phyloP scores from a whole-genome alignment of 2,797 vertebrate species.

The Choloepus didactylus region DNA sequence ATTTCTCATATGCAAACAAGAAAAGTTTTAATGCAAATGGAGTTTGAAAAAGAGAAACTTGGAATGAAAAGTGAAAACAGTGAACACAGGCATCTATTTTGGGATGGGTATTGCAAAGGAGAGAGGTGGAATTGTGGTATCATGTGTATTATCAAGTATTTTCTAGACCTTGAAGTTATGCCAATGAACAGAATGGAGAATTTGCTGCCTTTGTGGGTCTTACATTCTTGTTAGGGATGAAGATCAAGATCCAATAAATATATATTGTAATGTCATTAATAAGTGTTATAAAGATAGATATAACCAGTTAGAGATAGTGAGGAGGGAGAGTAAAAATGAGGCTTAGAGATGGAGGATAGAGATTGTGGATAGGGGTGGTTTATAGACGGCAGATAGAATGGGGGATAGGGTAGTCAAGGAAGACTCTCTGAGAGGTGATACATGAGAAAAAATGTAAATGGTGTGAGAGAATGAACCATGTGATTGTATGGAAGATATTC shows the following conservation, averaged over 20 bases:
- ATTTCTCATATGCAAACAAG: neutral
- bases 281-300: no score
- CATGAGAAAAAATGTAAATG: no score
- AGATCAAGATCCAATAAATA: neutral
- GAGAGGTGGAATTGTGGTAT: neutral
- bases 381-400: no score
- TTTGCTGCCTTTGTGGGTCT: neutral
- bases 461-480: no score
- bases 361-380: no score
- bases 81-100: neutral
- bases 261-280: neutral
- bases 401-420: no score
- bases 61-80: neutral
- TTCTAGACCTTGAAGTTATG: neutral
- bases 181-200: neutral
- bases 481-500: no score
- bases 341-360: no score
- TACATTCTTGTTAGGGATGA: neutral
- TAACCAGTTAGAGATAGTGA: no score
- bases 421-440: no score
- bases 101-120: neutral
- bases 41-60: neutral
- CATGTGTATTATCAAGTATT: slow-evolving; percentile 29
- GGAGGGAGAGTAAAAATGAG: no score
- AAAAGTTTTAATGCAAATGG: neutral